Conservation (phyloP, 2,113 vertebrate species). For the Ceuthmochares aereus region DNA sequence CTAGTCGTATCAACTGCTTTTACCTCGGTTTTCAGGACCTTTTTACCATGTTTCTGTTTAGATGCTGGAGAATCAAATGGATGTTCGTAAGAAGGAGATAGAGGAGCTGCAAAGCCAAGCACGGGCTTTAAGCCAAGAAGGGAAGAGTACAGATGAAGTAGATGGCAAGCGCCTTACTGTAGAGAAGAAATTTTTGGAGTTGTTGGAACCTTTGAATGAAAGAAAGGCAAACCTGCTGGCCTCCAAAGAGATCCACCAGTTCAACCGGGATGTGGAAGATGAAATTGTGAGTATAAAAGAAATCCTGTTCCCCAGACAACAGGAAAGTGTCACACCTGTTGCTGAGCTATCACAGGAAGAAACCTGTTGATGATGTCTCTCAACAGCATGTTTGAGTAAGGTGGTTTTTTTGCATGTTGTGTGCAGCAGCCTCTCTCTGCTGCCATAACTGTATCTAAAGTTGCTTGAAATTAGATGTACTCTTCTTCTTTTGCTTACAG, state of each 20-base stretch:
- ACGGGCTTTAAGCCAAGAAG: conserved; percentile 89
- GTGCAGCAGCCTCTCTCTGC: not conserved
- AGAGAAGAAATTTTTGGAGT: conserved; percentile 89
- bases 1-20: not conserved
- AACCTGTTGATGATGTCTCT: not conserved
- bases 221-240: conserved; percentile 90
- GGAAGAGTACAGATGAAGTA: conserved; percentile 91
- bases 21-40: not conserved
- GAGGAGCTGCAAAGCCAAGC: conserved; percentile 94
- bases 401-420: not conserved
- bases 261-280: conserved; percentile 94
- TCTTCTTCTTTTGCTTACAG: conserved; percentile 57
- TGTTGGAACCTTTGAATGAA: conserved; percentile 87
- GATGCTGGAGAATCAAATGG: conserved; percentile 98
- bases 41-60: conserved; percentile 57
- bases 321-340: not conserved
- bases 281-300: conserved; percentile 88
- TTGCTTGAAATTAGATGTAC: not conserved
- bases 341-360: not conserved
- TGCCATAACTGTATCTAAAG: not conserved
- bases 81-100: conserved; percentile 94
- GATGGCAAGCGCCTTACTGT: conserved; percentile 87
- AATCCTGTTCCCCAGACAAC: rapidly evolving
- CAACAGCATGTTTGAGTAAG: not conserved
- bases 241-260: conserved; percentile 94